phyloP scores from a whole-genome alignment of 2,113 vertebrate genomes.

The Lasiurus borealis region DNA sequence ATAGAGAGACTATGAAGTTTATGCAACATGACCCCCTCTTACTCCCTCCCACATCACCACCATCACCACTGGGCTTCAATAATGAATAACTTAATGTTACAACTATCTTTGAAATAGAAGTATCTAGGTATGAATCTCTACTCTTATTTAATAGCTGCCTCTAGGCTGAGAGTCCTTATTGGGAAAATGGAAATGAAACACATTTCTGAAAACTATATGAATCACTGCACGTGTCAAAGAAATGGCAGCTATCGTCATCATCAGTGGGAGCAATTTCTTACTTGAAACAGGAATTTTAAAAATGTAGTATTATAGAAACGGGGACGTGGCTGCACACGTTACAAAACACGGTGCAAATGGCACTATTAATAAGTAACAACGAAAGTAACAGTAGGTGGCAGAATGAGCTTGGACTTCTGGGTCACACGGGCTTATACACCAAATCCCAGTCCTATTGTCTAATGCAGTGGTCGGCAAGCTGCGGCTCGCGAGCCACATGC shows the following conservation, averaged over 20 bases:
- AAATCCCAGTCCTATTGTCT: neutral
- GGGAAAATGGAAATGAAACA: conserved; percentile 30
- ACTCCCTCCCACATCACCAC: neutral
- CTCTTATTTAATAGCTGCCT: neutral
- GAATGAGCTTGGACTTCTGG: neutral
- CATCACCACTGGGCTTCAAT: neutral
- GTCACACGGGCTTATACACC: neutral
- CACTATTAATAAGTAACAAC: neutral
- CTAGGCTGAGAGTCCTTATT: neutral
- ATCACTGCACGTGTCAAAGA: neutral
- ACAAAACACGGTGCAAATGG: neutral
- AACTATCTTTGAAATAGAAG: conserved; percentile 5
- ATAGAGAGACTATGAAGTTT: neutral
- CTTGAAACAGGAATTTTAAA: neutral
- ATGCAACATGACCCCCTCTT: neutral
- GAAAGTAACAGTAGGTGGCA: neutral
- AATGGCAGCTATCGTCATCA: neutral
- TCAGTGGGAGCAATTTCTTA: neutral
- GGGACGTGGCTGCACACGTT: neutral
- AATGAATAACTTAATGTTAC: neutral
- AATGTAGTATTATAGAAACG: neutral
- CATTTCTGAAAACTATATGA: neutral
- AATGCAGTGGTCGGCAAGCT: neutral
- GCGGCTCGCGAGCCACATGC: too few relatives aligned
- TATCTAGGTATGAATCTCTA: conserved; percentile 23